A percentile compares a stretch with the other conserved stretches of the same genome.
Evolutionary conservation across 2,113 vertebrate genomes (phyloP).

Genomic region (Odocoileus virginianus): DNA sequence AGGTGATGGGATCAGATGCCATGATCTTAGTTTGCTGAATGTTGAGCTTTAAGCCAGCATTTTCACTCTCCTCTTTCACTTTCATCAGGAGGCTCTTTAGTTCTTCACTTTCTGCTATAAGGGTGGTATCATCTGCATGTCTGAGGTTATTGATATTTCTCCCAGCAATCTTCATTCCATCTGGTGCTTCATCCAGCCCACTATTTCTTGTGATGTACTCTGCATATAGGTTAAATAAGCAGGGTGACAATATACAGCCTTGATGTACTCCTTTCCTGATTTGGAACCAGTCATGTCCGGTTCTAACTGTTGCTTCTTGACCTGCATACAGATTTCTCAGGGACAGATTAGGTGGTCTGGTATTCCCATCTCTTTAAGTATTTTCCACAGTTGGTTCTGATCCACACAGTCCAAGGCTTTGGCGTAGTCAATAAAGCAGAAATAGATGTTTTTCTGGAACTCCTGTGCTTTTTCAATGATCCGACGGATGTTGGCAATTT

Average conservation of each 20-base stretch:
- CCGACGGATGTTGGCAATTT: neutral
- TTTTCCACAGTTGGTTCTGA: neutral
- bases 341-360: neutral
- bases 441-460: neutral
- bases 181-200: neutral
- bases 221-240: neutral
- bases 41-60: neutral
- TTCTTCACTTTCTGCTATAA: neutral
- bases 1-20: neutral
- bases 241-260: neutral
- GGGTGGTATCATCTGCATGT: neutral
- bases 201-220: neutral
- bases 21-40: neutral
- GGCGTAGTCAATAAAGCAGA: neutral
- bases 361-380: neutral
- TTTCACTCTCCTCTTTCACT: neutral
- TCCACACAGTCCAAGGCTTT: neutral
- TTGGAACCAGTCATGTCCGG: neutral
- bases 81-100: neutral
- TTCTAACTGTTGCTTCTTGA: neutral
- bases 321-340: neutral
- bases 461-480: neutral
- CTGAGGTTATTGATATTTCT: neutral
- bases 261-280: neutral
- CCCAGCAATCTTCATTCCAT: neutral